phyloP scores from a whole-genome alignment of 23 tunicate genomes.

The Halocynthia roretzi region DNA sequence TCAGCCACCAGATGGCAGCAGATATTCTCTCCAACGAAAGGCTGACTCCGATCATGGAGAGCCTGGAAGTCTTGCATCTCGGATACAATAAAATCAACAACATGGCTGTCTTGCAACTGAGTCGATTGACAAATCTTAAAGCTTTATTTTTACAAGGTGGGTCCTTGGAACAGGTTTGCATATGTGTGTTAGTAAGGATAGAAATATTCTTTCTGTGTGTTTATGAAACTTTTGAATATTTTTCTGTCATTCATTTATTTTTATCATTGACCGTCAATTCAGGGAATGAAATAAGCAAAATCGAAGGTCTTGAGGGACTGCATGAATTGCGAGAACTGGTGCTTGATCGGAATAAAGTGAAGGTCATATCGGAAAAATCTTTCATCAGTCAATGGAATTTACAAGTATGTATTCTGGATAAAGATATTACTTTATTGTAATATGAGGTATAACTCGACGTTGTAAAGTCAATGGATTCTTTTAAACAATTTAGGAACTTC shows the following conservation, averaged over 20 bases:
- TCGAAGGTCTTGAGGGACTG: constrained; percentile 90
- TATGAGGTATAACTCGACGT: no score
- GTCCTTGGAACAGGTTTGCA: not conserved
- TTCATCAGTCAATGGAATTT: constrained; percentile 84
- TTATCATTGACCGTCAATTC: not conserved
- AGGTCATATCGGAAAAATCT: constrained; percentile 64
- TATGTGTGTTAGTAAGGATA: not conserved
- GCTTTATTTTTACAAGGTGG: constrained; percentile 92
- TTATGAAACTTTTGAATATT: not conserved
- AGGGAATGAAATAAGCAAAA: constrained; percentile 92
- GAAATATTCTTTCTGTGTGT: not conserved
- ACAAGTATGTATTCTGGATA: constrained; percentile 10
- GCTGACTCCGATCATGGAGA: constrained; percentile 80
- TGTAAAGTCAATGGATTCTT: no score
- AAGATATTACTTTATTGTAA: not conserved
- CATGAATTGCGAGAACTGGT: constrained; percentile 85
- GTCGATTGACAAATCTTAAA: constrained; percentile 65
- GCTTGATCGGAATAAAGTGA: constrained; percentile 81
- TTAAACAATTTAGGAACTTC: constrained; percentile 55
- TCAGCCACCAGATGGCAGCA: constrained; percentile 31
- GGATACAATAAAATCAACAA: constrained; percentile 85
- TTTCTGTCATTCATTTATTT: not conserved
- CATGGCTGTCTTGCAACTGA: constrained; percentile 74
- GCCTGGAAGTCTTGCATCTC: constrained; percentile 91
- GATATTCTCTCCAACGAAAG: constrained; percentile 37